Percentiles rank a stretch among this genome's conserved stretches.
phyloP scores from a whole-genome alignment of 2,113 vertebrate genomes.

The Aix galericulata region DNA sequence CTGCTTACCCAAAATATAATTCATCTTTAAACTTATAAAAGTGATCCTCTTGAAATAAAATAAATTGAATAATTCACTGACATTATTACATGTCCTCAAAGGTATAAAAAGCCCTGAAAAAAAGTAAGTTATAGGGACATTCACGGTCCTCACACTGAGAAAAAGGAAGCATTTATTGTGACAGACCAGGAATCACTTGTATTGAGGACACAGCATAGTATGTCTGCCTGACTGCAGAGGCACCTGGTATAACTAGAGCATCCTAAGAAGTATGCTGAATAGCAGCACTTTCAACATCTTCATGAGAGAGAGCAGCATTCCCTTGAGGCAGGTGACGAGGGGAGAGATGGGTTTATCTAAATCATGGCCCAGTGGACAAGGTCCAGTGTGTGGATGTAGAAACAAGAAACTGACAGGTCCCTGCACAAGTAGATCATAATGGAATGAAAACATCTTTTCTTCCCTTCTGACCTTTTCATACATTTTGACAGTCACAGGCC shows the following conservation, averaged over 20 bases:
- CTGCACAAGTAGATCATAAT: accelerated
- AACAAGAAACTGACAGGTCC: accelerated
- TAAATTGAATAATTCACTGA: not conserved
- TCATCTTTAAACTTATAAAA: not conserved
- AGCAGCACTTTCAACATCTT: not conserved
- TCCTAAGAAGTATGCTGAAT: not conserved
- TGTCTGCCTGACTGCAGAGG: accelerated
- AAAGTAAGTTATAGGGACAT: not conserved
- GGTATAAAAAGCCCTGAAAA: not conserved
- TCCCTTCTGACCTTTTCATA: not conserved
- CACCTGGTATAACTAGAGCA: not conserved
- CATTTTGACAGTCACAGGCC: not conserved
- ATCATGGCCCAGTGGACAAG: not conserved
- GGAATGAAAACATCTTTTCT: not conserved
- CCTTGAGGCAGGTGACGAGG: not conserved
- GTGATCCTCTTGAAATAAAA: not conserved
- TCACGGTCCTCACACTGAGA: not conserved
- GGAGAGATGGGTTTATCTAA: not conserved
- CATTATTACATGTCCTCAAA: not conserved
- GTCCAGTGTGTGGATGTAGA: not conserved
- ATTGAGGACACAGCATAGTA: not conserved
- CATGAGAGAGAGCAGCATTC: accelerated
- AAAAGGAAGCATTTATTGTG: not conserved
- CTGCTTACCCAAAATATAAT: not conserved
- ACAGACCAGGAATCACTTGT: not conserved